Evolutionary conservation across 2,797 vertebrate species (phyloP).

Genomic region (Synanceia verrucosa): DNA sequence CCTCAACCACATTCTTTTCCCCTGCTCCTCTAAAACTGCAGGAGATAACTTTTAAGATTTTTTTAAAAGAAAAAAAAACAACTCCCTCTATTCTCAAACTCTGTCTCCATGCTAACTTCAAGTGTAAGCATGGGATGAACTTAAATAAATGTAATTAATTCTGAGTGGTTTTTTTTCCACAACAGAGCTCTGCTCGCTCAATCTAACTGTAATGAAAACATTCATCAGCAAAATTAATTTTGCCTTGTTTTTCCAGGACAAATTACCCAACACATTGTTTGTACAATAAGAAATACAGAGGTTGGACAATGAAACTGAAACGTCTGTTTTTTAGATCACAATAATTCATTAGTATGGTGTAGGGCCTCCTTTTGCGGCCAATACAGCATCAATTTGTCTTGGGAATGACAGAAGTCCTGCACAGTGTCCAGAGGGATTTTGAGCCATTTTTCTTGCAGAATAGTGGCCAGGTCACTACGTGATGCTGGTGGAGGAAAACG

Average conservation of each 20-base stretch:
- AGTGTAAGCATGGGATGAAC: neutral
- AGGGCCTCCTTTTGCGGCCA: no score
- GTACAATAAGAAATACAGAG: conserved; percentile 8
- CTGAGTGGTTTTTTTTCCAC: conserved; percentile 21
- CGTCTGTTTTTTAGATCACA: no score
- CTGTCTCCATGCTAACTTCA: neutral
- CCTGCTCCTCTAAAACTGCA: conserved; percentile 16
- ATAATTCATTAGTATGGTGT: no score
- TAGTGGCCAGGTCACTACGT: no score
- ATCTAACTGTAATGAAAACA: conserved; percentile 38
- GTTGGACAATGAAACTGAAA: no score
- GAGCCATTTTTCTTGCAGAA: no score
- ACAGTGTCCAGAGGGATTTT: no score
- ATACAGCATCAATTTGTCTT: no score
- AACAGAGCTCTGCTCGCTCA: conserved; percentile 10
- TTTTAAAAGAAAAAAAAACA: neutral
- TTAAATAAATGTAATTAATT: conserved; percentile 37
- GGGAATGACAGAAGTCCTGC: no score
- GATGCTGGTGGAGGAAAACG: no score
- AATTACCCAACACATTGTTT: conserved; percentile 19
- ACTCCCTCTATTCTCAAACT: neutral
- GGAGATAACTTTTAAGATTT: conserved; percentile 5
- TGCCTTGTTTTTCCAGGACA: conserved; percentile 33
- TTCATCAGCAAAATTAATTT: conserved; percentile 35
- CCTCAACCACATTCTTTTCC: conserved; percentile 26